These are phyloP conservation scores for Hypolimnas misippus DNA, from an alignment of 2,888 invertebrate genomes.

Conservation along the genomic window DNA sequence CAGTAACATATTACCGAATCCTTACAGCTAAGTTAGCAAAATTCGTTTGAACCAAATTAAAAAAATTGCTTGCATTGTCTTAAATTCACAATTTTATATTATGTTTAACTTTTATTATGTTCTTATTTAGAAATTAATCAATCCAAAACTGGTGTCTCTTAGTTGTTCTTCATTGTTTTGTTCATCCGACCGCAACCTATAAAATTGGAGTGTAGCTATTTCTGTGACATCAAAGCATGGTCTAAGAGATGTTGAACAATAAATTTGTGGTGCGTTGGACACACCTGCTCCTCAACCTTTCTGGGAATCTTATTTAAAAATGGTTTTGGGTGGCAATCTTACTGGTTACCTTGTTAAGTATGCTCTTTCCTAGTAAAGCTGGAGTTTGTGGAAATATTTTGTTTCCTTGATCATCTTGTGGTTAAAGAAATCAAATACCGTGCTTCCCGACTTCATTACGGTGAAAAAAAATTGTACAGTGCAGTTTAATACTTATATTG, in stretches of 20 bases:
- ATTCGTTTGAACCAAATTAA: too few relatives aligned
- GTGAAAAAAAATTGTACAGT: too few relatives aligned
- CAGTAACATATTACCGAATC: too few relatives aligned
- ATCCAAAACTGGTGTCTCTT: background rate
- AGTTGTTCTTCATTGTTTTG: constrained; percentile 20
- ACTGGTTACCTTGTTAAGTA: background rate
- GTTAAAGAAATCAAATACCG: background rate
- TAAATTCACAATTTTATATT: too few relatives aligned
- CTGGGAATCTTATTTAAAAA: constrained; percentile 51
- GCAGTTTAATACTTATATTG: too few relatives aligned
- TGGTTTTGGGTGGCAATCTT: constrained; percentile 32
- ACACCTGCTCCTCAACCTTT: constrained; percentile 61
- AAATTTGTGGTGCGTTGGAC: constrained; percentile 45
- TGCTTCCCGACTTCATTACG: background rate
- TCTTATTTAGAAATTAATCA: background rate
- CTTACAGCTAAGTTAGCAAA: too few relatives aligned
- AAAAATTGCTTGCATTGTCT: too few relatives aligned
- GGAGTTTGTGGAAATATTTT: background rate
- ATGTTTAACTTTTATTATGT: background rate
- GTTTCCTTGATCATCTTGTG: background rate
- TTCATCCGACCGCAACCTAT: constrained; percentile 37
- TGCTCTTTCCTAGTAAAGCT: background rate
- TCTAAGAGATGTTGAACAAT: constrained; percentile 43
- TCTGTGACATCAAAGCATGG: constrained; percentile 49
- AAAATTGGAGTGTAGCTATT: constrained; percentile 45